Conservation (phyloP, 1,140 invertebrate species). For the Heliothis subflexa region DNA sequence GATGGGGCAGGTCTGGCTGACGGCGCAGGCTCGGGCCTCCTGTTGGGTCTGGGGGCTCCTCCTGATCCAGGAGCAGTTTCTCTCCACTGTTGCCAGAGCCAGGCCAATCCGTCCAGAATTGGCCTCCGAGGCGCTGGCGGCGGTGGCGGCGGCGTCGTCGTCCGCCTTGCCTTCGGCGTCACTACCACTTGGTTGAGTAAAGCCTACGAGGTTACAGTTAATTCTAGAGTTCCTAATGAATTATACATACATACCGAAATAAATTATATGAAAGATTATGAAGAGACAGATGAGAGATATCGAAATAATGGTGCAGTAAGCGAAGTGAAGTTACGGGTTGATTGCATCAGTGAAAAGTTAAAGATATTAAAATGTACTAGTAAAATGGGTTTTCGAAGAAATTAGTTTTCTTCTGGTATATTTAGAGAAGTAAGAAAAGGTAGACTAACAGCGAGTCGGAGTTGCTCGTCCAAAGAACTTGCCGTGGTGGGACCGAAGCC, state of each 20-base stretch:
- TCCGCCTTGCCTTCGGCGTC: slow-evolving; percentile 81
- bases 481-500: slow-evolving; percentile 89
- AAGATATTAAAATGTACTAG: slow-evolving; percentile 6
- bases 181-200: slow-evolving; percentile 86
- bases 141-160: slow-evolving; percentile 74
- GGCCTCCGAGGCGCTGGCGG: slow-evolving; percentile 79
- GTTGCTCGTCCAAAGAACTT: slow-evolving; percentile 86
- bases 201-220: slow-evolving; percentile 83
- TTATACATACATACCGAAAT: slow-evolving; percentile 49
- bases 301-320: slow-evolving; percentile 49
- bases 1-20: slow-evolving; percentile 63
- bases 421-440: slow-evolving; percentile 58
- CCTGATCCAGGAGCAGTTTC: slow-evolving; percentile 76
- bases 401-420: slow-evolving; percentile 24
- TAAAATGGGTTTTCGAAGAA: slow-evolving; percentile 20
- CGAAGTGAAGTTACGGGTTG: slow-evolving; percentile 40
- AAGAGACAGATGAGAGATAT: slow-evolving; percentile 41
- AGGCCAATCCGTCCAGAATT: slow-evolving; percentile 83
- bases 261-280: slow-evolving; percentile 47
- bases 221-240: slow-evolving; percentile 58
- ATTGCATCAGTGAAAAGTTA: slow-evolving; percentile 34
- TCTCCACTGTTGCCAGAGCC: slow-evolving; percentile 86
- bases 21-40: slow-evolving; percentile 58
- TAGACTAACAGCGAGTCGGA: slow-evolving; percentile 87
- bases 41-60: slow-evolving; percentile 59